These are phyloP conservation scores for Sebastes hubbsi DNA, from an alignment of 2,797 vertebrate species.

Conservation along the genomic window DNA sequence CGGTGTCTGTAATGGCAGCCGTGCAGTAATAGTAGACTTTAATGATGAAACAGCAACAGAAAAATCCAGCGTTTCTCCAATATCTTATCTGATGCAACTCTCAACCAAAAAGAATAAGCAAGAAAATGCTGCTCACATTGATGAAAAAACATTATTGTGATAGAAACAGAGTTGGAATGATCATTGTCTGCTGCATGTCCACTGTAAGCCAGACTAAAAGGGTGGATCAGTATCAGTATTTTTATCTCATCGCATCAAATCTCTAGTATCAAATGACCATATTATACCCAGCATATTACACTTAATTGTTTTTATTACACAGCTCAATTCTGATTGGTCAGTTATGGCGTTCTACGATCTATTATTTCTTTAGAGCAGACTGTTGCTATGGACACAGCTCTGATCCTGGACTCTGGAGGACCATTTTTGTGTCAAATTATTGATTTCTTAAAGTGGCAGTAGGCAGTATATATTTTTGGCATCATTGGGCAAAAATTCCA, in stretches of 20 bases:
- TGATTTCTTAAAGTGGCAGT: no score
- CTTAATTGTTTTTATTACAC: background rate
- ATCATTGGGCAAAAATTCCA: no score
- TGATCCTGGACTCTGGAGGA: no score
- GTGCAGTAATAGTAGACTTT: slow-evolving; percentile 2
- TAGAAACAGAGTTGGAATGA: background rate
- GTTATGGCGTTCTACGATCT: no score
- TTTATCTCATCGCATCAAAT: background rate
- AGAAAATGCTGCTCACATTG: background rate
- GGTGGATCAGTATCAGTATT: background rate
- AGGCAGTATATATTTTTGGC: no score
- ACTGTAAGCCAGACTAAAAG: background rate
- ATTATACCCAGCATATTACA: background rate
- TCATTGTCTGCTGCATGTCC: background rate
- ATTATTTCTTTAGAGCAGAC: no score
- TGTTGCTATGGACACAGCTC: no score
- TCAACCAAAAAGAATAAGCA: background rate
- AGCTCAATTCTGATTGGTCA: no score
- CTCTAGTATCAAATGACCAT: background rate
- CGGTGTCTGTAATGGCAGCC: slow-evolving; percentile 12
- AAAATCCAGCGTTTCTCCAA: slow-evolving; percentile 7
- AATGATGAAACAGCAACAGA: slow-evolving; percentile 26
- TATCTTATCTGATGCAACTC: slow-evolving; percentile 31
- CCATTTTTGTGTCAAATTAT: no score
- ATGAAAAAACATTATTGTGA: slow-evolving; percentile 4